These are phyloP conservation scores for Hydrochoerus hydrochaeris DNA, from an alignment of 2,113 vertebrate genomes.

Conservation along the genomic window DNA sequence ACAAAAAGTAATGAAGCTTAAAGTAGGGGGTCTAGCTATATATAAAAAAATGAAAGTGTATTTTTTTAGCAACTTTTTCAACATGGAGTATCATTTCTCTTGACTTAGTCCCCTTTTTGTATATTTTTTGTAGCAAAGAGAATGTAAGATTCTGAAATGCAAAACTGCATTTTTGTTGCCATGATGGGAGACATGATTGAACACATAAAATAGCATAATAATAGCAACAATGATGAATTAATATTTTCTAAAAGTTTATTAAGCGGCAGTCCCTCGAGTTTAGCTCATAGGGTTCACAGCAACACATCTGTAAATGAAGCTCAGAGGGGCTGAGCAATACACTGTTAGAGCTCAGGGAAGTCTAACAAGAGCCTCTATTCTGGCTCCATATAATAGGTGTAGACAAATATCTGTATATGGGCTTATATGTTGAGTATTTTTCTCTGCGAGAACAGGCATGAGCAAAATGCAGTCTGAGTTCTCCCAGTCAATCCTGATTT, in stretches of 20 bases:
- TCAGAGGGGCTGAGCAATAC: background rate
- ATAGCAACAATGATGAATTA: background rate
- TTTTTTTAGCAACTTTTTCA: background rate
- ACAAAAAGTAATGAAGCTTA: background rate
- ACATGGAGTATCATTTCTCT: background rate
- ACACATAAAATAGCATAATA: background rate
- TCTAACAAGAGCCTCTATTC: background rate
- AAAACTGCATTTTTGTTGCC: background rate
- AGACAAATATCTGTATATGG: background rate
- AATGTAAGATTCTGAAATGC: background rate
- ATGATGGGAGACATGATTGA: background rate
- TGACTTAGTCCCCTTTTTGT: background rate
- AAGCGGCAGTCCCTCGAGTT: background rate
- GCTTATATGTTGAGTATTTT: background rate
- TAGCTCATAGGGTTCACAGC: background rate
- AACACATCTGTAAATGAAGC: background rate
- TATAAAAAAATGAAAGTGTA: background rate
- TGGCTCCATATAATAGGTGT: background rate
- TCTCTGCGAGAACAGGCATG: background rate
- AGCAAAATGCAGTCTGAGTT: background rate
- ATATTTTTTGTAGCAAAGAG: background rate
- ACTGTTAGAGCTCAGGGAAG: background rate
- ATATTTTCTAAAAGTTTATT: background rate
- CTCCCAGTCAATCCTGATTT: conserved; percentile 21
- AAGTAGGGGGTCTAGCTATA: background rate